Evolutionary conservation across 1,140 invertebrate species (phyloP), one percentile per base, ranked within the genome.

Genomic region (Archivesica marissinica): DNA sequence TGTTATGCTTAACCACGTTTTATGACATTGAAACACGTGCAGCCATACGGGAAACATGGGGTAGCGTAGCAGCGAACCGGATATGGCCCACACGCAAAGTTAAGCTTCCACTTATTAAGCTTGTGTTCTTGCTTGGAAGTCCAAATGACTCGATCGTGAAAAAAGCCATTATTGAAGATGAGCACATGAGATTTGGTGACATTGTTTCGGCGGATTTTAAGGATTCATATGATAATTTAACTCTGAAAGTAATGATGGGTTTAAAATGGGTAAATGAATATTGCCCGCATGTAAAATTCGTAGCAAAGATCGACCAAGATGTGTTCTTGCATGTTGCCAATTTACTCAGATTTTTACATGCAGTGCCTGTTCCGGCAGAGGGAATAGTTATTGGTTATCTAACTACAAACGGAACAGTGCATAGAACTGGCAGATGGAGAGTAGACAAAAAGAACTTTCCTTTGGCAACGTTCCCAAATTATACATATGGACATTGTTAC

Each of bases 261-360:
- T 95, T 97, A 30, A 97, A 97, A 91, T 98, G 97, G 96, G 95
- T 96, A 56, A 94, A 95, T 6, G 95, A 96, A 91, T 95, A 96
- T 93, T 96, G 94, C 91, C 88, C 88, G 85, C 94, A 95, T 86
- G 96, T 96, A 9, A 81, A 52, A 83, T 94, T 89, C 85, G 82
- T 95, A 30, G 82, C 95, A 47, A 95, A 95, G 88, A 91, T 92
- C 23, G 95, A 95, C 85, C 95, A 95, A 76, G 95, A 95, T 87
- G 93, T 94, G 80, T 95, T 94, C 85, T 87, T 88, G 7, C 56
- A 88, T 54, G 56, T 85, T n/a, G 28, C 95, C 72, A 95, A 95
- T 41, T 92, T 97, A 88, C 82, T 96, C 28, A 94, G 95, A 79
- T 77, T 47, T 64, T 25, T 87, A n/a, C 17, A 79, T 20, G 20